A percentile compares a stretch with the other conserved stretches of the same genome.
These are phyloP conservation scores for Polyergus mexicanus DNA, from an alignment of 1,140 invertebrate species.

Conservation along the genomic window DNA sequence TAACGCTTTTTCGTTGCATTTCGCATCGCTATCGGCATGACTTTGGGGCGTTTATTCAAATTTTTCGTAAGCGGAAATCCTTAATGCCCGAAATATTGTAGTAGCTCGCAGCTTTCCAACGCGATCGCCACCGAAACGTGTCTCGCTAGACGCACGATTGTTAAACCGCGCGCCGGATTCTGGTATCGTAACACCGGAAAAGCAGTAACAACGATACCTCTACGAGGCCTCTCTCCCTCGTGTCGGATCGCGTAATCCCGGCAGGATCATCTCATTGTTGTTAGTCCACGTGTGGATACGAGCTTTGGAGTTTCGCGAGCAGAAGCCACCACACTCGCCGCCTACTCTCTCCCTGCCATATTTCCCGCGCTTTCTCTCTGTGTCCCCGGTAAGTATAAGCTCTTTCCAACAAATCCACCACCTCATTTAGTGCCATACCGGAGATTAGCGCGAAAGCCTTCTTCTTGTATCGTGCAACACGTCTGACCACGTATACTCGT, in stretches of 20 bases:
- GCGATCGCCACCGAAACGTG: conserved; percentile 62
- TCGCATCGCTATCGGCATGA: background rate
- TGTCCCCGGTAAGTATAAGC: conserved; percentile 81
- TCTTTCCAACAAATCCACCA: conserved; percentile 87
- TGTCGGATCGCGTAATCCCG: conserved; percentile 80
- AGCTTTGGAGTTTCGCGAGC: conserved; percentile 83
- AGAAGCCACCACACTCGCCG: conserved; percentile 68
- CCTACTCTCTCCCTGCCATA: conserved; percentile 20
- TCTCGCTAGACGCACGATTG: conserved; percentile 59
- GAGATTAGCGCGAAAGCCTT: conserved; percentile 84
- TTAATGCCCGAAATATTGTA: conserved; percentile 54
- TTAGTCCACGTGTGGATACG: conserved; percentile 83
- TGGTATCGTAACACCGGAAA: conserved; percentile 64
- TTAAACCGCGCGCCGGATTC: conserved; percentile 65
- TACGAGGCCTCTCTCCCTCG: conserved; percentile 64
- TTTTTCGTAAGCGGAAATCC: conserved; percentile 38
- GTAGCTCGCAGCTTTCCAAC: conserved; percentile 27
- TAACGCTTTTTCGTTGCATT: conserved; percentile 5
- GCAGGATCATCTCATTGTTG: conserved; percentile 83
- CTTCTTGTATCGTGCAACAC: conserved; percentile 83
- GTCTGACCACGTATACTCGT: conserved; percentile 82
- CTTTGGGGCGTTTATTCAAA: conserved; percentile 15
- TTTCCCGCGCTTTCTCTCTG: conserved; percentile 61
- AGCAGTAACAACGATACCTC: conserved; percentile 69
- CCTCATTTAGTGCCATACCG: conserved; percentile 84